Conservation (phyloP, 2,113 vertebrate genomes). For the Antigone vipio region DNA sequence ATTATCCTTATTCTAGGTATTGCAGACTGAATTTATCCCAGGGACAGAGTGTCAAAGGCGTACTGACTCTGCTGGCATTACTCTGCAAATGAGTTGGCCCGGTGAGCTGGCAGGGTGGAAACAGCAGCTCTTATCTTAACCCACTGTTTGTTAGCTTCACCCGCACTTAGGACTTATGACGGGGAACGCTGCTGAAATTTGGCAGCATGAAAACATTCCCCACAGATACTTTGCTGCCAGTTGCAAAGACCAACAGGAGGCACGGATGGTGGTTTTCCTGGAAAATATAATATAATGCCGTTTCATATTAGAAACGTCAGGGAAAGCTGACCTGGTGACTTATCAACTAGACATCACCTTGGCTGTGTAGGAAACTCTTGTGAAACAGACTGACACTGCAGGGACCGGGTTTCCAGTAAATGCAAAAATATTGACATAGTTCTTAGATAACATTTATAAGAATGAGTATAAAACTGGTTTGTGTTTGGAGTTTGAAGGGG, state of each 20-base stretch:
- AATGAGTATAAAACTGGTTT: not conserved
- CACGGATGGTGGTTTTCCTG: conserved; percentile 51
- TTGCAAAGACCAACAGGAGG: conserved; percentile 26
- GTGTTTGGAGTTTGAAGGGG: not conserved
- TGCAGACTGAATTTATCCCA: not conserved
- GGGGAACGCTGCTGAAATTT: not conserved
- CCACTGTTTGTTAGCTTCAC: not conserved
- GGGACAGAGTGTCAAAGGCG: not conserved
- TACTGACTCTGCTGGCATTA: not conserved
- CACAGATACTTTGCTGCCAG: not conserved
- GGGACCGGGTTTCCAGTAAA: conserved; percentile 24
- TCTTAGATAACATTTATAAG: not conserved
- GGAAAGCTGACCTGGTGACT: not conserved
- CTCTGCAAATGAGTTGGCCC: not conserved
- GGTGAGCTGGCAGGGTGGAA: not conserved
- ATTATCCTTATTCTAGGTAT: not conserved
- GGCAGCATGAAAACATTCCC: not conserved
- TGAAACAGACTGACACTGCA: not conserved
- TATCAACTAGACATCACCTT: not conserved
- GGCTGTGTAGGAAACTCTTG: not conserved
- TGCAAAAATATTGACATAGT: not conserved
- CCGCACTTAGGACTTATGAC: not conserved
- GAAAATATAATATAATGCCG: not conserved
- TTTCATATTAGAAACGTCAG: conserved; percentile 17
- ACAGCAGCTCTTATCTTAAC: not conserved